Base-by-base conservation (phyloP, 2,797 vertebrate genomes). In the Epinephelus malabaricus region DNA sequence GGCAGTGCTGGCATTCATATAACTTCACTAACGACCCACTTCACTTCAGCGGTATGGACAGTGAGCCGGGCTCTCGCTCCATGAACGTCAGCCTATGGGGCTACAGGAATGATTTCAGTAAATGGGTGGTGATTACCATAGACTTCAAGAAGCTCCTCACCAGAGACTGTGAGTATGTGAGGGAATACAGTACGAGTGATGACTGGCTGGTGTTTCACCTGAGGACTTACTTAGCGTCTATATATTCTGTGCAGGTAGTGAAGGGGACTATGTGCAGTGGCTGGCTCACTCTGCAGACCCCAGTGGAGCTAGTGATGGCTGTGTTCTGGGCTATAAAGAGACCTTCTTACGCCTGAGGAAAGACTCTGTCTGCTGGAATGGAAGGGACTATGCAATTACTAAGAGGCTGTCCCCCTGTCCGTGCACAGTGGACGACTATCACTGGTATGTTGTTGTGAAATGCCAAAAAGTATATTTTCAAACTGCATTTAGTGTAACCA, bases 1-100 rank as follows among this genome's bases (percentile, higher is more conserved):
- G 98, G 4, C 97, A 97, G 80, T 98, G 97, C 85, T 99, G 98
- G 98, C 94, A 97, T 14, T 86, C 80, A 0, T 97, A 97, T 61
- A 83, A 78, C 0, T 99, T 99, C 92, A 95, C 96, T 54, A 59
- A 38, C 2, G 95, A 97, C 0, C 95, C 96, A 0, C 86, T 99
- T 60, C 95, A 95, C 91, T 98, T 98, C 86, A 98, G 96, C 0
- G 98, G 97, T 0, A 93, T 99, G 76, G 97, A 97, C 14, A 97
- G 97, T 0, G 98, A 99, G 84, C 97, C 98, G 0, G 98, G 98
- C 8, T 97, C 97, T 2, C 96, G 94, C 60, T 98, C 98, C 61
- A 96, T 98, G 95, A 98, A 97, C 6, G 93, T 99, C 90, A 98
- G 97, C 89, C 81, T 99, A 61, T 99, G 98, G 98, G 98, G 98